Percentiles rank a stretch among this genome's conserved stretches.
Evolutionary conservation across 2,797 vertebrate genomes (phyloP).

Genomic region (Thalassophryne amazonica): DNA sequence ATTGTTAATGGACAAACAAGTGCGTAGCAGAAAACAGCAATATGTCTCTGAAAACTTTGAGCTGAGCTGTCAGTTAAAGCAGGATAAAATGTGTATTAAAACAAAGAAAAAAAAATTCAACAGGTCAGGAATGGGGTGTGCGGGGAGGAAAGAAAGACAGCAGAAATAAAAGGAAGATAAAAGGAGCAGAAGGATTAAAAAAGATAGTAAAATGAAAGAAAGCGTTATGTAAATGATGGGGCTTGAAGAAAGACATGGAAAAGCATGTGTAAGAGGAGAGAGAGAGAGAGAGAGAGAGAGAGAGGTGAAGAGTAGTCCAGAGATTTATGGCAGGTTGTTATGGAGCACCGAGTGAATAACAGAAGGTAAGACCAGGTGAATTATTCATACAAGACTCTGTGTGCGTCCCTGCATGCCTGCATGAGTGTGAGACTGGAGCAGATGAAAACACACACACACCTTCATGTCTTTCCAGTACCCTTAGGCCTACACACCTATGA

Average conservation of each 20-base stretch:
- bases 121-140: constrained; percentile 9
- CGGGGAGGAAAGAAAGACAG: not conserved
- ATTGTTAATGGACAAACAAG: too few species aligned
- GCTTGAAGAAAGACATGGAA: constrained; percentile 19
- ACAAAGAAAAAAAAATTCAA: constrained; percentile 29
- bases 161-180: too few species aligned
- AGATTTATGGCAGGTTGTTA: constrained; percentile 77
- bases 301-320: constrained; percentile 55
- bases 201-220: constrained; percentile 38
- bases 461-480: constrained; percentile 23
- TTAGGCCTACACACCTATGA: constrained; percentile 31
- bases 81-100: too few species aligned
- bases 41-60: too few species aligned
- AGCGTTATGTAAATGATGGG: constrained; percentile 44
- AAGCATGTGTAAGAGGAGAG: constrained; percentile 9
- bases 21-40: too few species aligned
- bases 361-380: constrained; percentile 76
- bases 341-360: constrained; percentile 74
- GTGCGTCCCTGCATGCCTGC: constrained; percentile 11
- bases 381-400: constrained; percentile 65
- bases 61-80: too few species aligned
- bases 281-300: constrained; percentile 1
- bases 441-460: constrained; percentile 22
- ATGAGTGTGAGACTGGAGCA: constrained; percentile 17
- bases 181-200: too few species aligned